These are phyloP conservation scores for Callosobruchus maculatus DNA, from an alignment of 2,888 invertebrate genomes.

Conservation along the genomic window DNA sequence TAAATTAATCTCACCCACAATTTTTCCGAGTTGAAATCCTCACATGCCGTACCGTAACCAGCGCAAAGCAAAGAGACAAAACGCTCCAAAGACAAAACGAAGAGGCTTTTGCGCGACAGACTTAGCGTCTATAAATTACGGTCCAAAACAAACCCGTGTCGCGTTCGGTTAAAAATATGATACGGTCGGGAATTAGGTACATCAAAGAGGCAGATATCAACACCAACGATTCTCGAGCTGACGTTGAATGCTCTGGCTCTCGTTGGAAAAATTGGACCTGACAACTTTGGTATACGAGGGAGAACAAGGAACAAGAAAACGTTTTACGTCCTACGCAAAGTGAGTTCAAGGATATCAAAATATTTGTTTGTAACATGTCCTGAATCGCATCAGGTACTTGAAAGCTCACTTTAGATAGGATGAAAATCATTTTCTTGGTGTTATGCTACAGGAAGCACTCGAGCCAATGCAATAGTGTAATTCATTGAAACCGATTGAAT, in stretches of 20 bases:
- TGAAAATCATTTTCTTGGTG: no score
- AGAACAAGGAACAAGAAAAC: not conserved
- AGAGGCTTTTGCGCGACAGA: not conserved
- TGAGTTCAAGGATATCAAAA: no score
- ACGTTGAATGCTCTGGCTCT: conserved; percentile 13
- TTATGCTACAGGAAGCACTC: no score
- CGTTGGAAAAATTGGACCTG: not conserved
- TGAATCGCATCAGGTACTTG: no score
- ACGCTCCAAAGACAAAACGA: not conserved
- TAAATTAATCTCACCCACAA: not conserved
- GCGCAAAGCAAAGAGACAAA: conserved; percentile 3
- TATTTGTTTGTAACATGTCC: no score
- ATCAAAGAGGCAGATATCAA: conserved; percentile 23
- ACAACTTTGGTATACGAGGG: not conserved
- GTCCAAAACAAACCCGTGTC: conserved; percentile 13
- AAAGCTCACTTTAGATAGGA: no score
- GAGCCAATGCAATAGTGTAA: no score
- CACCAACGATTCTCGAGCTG: conserved; percentile 19
- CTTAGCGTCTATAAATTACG: conserved; percentile 8
- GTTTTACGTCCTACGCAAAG: no score
- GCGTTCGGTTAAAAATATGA: conserved; percentile 14
- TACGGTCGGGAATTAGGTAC: conserved; percentile 15
- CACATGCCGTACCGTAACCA: not conserved
- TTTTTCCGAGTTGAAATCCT: not conserved
- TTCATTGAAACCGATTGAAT: no score